phyloP scores from a whole-genome alignment of 2,888 invertebrate species.

The Willowsia nigromaculata region DNA sequence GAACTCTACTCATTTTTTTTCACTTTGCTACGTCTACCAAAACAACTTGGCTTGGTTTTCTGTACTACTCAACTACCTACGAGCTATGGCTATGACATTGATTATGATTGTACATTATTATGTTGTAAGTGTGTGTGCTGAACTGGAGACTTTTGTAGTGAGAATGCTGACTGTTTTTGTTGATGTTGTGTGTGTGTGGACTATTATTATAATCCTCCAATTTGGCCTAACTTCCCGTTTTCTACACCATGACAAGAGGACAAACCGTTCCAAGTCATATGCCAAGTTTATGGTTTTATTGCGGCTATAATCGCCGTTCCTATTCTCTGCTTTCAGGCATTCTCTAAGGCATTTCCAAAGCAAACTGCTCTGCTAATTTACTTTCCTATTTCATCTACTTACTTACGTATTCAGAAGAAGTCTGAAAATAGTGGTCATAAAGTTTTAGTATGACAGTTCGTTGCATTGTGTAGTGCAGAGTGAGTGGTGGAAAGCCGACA shows the following conservation, averaged over 20 bases:
- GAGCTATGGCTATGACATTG: constrained; percentile 59
- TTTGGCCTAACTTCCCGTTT: constrained; percentile 59
- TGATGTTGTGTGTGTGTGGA: neutral
- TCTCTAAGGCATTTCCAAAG: neutral
- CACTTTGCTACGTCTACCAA: neutral
- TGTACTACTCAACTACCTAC: too few relatives aligned
- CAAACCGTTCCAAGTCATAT: constrained; percentile 57
- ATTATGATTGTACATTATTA: constrained; percentile 13
- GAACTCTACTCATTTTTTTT: neutral
- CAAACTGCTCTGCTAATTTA: neutral
- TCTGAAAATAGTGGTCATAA: too few relatives aligned
- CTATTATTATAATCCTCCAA: constrained; percentile 46
- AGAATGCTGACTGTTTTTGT: neutral
- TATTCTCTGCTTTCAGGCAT: neutral
- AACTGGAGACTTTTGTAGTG: too few relatives aligned
- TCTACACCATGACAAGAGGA: constrained; percentile 46
- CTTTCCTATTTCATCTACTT: neutral
- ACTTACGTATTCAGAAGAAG: too few relatives aligned
- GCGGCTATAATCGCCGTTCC: constrained; percentile 46
- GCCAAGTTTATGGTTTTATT: constrained; percentile 56
- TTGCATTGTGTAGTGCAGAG: too few relatives aligned
- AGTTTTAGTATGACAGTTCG: too few relatives aligned
- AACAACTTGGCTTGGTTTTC: too few relatives aligned
- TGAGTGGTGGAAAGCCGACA: too few relatives aligned
- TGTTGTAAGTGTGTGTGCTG: neutral